Evolutionary conservation across 2,888 invertebrate genomes (phyloP), one percentile per base, ranked within the genome.

Genomic region (Molorchus minor): DNA sequence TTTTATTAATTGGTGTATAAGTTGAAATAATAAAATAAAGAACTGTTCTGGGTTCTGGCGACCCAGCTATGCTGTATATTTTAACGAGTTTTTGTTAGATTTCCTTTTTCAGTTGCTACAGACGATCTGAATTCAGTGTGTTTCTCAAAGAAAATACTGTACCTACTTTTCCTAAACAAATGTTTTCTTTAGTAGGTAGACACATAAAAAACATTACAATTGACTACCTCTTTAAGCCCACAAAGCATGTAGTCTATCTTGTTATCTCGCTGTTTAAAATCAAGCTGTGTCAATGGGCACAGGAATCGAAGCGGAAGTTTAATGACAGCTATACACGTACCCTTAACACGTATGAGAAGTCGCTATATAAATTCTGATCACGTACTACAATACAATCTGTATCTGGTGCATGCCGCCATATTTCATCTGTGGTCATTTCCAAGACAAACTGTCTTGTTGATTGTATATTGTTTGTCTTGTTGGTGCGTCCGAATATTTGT

Each of bases 381-480:
- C 49, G 49, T 38, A 38, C 38, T n/a, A 40, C 38, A 38, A 49
- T 38, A 49, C 49, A 49, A 49, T 49, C 49, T 49, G 49, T 49
- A 49, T 49, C 49, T 49, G 49, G 49, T 49, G 49, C 49, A 49
- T 35, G 49, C 38, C 49, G 49, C 36, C n/a, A 49, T 49, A 49
- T 38, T 25, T 49, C 49, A 38, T 25, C 25, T 38, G 21, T 17
- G 49, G 49, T 49, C 49, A 49, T 38, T 19, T 15, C 16, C 20
- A 36, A 38, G 49, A 49, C 49, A 38, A 38, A 36, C 49, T 38
- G 36, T 38, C 49, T 38, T 21, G 17, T 35, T 16, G 35, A 46
- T 13, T 33, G 46, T 46, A 17, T 36, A 38, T 12, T 38, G 36
- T 17, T 49, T 38, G n/a, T n/a, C n/a, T 46, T 38, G 29, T 21